Conservation (phyloP, 2,888 invertebrate genomes). For the Volucella zonaria region DNA sequence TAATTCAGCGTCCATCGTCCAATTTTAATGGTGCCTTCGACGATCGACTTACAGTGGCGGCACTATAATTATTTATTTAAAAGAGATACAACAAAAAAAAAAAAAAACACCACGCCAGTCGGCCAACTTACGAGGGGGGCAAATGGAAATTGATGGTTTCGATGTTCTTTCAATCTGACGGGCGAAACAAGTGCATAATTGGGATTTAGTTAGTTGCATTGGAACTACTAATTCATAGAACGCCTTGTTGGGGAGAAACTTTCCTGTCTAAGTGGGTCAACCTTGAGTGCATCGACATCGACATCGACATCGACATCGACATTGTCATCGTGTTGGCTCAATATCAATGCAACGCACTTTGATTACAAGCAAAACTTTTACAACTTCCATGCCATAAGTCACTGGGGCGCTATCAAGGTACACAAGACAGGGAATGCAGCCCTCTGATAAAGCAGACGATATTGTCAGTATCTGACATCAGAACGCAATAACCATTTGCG, state of each 20-base stretch:
- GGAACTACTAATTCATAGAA: background rate
- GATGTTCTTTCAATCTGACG: background rate
- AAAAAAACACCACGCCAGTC: background rate
- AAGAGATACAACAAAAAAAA: background rate
- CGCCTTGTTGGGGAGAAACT: background rate
- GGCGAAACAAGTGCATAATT: slow-evolving; percentile 16
- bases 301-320: slow-evolving; percentile 13
- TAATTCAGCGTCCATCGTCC: slow-evolving; percentile 69
- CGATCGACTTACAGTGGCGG: background rate
- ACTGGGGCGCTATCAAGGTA: slow-evolving; percentile 10
- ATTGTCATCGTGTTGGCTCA: slow-evolving; percentile 1
- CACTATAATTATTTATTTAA: slow-evolving; percentile 46
- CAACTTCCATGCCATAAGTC: background rate
- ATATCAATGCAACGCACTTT: slow-evolving; percentile 7
- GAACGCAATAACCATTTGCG: slow-evolving; percentile 72
- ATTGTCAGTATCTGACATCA: slow-evolving; percentile 64
- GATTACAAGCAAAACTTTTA: slow-evolving; percentile 9
- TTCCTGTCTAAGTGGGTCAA: slow-evolving; percentile 22
- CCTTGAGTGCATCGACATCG: slow-evolving; percentile 3
- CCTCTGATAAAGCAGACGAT: slow-evolving; percentile 44
- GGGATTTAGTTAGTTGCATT: background rate
- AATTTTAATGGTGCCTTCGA: slow-evolving; percentile 40
- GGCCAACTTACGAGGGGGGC: background rate
- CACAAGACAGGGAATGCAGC: slow-evolving; percentile 13
- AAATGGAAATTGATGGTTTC: slow-evolving; percentile 32